phyloP scores from a whole-genome alignment of 2,888 invertebrate genomes.

The Chrysodeixis includens region DNA sequence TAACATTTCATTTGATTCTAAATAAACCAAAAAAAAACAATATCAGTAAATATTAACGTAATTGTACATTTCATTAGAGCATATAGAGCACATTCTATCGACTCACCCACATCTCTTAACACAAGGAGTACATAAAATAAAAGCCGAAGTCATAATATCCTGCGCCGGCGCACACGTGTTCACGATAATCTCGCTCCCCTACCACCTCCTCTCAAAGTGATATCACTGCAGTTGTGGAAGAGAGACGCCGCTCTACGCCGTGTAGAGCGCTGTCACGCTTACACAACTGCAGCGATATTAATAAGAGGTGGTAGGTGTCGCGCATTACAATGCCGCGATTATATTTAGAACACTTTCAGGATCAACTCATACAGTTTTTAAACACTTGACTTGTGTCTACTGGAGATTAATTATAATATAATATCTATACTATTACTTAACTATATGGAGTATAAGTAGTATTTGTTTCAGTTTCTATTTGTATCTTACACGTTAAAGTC shows the following conservation, averaged over 20 bases:
- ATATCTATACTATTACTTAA: conserved; percentile 15
- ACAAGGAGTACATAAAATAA: conserved; percentile 78
- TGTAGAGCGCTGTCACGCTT: too few species aligned
- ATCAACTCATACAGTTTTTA: conserved; percentile 40
- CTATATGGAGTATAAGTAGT: neutral
- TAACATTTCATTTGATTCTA: too few species aligned
- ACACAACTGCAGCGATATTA: too few species aligned
- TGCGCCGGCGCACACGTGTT: conserved; percentile 71
- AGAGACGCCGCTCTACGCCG: too few species aligned
- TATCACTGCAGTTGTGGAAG: too few species aligned
- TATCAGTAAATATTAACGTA: too few species aligned
- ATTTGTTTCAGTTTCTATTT: neutral
- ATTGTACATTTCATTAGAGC: too few species aligned
- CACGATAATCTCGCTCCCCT: conserved; percentile 53
- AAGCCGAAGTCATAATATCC: conserved; percentile 85
- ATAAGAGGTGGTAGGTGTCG: too few species aligned
- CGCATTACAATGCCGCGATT: conserved; percentile 59
- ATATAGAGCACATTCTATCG: conserved; percentile 26
- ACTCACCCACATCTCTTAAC: conserved; percentile 47
- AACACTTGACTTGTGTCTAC: conserved; percentile 40
- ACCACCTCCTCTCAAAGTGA: neutral
- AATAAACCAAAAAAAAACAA: too few species aligned
- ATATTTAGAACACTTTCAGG: conserved; percentile 59
- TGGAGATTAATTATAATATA: conserved; percentile 10
- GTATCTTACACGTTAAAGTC: too few species aligned